Evolutionary conservation across 92 coral and sea anemone species (phyloP).

Genomic region (Phenganax marumi): DNA sequence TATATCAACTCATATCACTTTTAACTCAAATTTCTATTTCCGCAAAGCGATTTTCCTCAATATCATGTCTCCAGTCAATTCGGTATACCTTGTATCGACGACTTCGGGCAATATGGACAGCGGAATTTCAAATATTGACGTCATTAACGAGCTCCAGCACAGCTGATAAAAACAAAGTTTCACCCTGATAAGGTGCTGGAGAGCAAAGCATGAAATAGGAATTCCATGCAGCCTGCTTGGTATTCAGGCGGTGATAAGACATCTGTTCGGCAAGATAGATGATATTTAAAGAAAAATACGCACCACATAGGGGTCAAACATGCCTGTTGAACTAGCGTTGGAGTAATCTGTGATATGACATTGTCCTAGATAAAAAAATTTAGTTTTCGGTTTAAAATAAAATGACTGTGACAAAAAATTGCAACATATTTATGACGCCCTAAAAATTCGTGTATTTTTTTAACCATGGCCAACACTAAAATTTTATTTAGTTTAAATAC

Average conservation of each 20-base stretch:
- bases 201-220: background rate
- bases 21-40: no score
- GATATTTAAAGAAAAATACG: no score
- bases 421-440: no score
- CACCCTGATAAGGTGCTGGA: background rate
- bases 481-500: no score
- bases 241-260: no score
- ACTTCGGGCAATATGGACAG: constrained; percentile 67
- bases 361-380: constrained; percentile 45
- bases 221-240: no score
- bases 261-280: no score
- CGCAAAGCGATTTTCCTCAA: background rate
- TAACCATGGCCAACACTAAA: no score
- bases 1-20: no score
- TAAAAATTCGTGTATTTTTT: no score
- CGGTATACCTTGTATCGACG: constrained; percentile 80
- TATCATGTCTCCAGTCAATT: background rate
- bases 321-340: constrained; percentile 92
- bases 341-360: constrained; percentile 85
- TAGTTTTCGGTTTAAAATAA: no score
- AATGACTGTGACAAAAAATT: no score
- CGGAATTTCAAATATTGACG: constrained; percentile 64
- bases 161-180: constrained; percentile 51
- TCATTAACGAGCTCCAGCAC: constrained; percentile 88
- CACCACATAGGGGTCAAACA: constrained; percentile 96